Conservation (phyloP, 2,888 invertebrate genomes). For the Hydriomena furcata region DNA sequence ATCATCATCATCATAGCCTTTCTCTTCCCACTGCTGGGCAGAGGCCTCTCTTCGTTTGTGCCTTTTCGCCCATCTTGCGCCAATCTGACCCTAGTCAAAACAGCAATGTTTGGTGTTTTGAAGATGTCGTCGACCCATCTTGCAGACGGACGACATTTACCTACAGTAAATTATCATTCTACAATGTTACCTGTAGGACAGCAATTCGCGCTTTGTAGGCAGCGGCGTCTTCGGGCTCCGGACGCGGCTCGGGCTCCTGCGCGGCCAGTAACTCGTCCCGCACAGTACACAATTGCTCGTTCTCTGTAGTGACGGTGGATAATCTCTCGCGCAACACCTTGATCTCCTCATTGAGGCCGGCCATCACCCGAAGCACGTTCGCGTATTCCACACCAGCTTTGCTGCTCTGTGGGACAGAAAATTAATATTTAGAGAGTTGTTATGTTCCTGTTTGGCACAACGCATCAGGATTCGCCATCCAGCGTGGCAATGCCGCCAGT, state of each 20-base stretch:
- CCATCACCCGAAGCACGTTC: constrained; percentile 75
- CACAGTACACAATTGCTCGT: constrained; percentile 63
- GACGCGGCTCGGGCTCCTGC: constrained; percentile 48
- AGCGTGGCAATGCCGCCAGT: too few species aligned
- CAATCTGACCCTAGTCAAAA: too few species aligned
- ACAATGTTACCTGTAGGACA: constrained; percentile 65
- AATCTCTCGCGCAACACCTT: constrained; percentile 67
- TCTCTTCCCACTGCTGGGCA: too few species aligned
- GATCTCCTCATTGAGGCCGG: constrained; percentile 76
- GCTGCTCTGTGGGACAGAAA: constrained; percentile 44
- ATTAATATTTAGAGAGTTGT: neutral
- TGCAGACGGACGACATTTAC: too few species aligned
- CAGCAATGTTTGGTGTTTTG: too few species aligned
- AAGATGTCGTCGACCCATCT: too few species aligned
- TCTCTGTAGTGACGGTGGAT: constrained; percentile 50
- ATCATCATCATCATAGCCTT: too few species aligned
- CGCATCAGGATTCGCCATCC: too few species aligned
- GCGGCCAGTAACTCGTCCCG: constrained; percentile 72
- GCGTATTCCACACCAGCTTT: constrained; percentile 73
- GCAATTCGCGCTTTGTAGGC: constrained; percentile 56
- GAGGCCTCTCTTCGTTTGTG: too few species aligned
- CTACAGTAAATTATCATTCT: constrained; percentile 70
- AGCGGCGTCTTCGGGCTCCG: constrained; percentile 54
- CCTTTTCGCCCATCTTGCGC: too few species aligned
- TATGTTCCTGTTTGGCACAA: too few species aligned